Conservation (phyloP, 2,888 invertebrate species). For the Uloborus plumipes region DNA sequence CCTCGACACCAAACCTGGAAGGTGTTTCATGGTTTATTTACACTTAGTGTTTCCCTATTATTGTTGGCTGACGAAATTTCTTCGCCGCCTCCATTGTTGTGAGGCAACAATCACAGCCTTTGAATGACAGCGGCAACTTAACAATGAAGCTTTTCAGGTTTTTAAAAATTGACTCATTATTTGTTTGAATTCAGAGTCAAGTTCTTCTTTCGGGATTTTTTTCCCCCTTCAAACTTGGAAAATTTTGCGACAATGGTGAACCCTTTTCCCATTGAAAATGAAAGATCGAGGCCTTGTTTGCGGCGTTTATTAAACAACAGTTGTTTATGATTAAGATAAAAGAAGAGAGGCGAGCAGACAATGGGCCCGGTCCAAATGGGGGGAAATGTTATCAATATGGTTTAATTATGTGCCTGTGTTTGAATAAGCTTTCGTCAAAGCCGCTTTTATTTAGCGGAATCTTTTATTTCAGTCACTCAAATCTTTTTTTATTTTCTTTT, state of each 20-base stretch:
- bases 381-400: conserved; percentile 62
- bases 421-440: conserved; percentile 40
- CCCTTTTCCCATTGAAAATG: conserved; percentile 6
- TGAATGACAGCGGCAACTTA: conserved; percentile 35
- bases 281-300: conserved; percentile 34
- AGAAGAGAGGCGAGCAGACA: conserved; percentile 24
- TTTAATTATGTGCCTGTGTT: conserved; percentile 54
- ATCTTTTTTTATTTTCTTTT: not conserved
- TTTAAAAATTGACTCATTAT: conserved; percentile 50
- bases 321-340: conserved; percentile 58
- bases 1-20: not conserved
- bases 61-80: conserved; percentile 54
- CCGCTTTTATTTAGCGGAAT: conserved; percentile 20
- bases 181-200: conserved; percentile 46
- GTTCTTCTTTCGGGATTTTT: conserved; percentile 5
- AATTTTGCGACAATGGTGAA: not conserved
- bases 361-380: conserved; percentile 35
- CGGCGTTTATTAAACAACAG: conserved; percentile 59
- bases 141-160: conserved; percentile 47
- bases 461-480: conserved; percentile 40
- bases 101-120: conserved; percentile 46
- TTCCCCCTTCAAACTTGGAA: not conserved
- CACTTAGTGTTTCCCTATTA: conserved; percentile 15
- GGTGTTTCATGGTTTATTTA: conserved; percentile 53
- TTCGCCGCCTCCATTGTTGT: conserved; percentile 43